phyloP scores from a whole-genome alignment of 2,888 invertebrate species.

The Caenorhabditis doughertyi region DNA sequence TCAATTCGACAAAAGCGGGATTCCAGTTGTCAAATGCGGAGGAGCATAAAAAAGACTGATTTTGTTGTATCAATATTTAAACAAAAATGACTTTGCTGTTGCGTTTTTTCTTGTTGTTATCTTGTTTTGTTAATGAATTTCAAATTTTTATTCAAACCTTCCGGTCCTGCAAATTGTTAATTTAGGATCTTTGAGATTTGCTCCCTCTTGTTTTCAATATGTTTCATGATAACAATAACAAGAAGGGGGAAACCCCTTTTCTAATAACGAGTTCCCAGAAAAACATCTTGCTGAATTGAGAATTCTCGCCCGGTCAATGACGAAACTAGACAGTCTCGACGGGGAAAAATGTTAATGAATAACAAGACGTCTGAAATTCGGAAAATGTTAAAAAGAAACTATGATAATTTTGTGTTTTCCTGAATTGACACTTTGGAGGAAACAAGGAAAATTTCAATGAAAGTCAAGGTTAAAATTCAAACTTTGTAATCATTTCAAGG shows the following conservation, averaged over 20 bases:
- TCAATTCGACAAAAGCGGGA: constrained; percentile 78
- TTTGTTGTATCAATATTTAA: neutral
- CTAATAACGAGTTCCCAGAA: neutral
- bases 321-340: neutral
- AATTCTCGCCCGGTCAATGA: too few species aligned
- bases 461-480: neutral
- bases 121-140: neutral
- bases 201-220: neutral
- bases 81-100: neutral
- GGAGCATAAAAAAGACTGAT: constrained; percentile 20
- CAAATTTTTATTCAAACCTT: too few species aligned
- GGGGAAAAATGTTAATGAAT: too few species aligned
- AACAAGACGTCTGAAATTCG: neutral
- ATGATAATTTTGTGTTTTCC: neutral
- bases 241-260: neutral
- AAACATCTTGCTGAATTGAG: constrained; percentile 1
- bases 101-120: neutral
- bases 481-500: too few species aligned
- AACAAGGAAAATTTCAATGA: neutral
- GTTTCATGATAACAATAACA: neutral
- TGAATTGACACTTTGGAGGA: neutral
- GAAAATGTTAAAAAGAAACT: neutral
- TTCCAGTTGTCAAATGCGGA: constrained; percentile 64
- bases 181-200: neutral
- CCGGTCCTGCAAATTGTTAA: neutral